Evolutionary conservation across 2,888 invertebrate genomes (phyloP).

Genomic region (Taenaris catops): DNA sequence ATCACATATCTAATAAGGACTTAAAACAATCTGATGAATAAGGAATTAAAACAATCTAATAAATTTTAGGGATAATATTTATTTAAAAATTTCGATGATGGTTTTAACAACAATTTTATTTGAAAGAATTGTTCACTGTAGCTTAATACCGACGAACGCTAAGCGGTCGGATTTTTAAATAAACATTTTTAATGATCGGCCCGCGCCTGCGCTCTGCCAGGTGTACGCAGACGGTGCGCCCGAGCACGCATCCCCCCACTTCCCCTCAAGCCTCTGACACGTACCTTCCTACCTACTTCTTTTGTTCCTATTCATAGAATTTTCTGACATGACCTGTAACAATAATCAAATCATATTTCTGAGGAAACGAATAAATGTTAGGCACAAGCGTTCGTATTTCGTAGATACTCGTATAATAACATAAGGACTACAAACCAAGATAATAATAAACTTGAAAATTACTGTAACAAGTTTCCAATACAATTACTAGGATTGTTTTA

Average conservation of each 20-base stretch:
- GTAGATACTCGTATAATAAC: too few relatives aligned
- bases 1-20: too few relatives aligned
- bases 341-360: conserved; percentile 55
- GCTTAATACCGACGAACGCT: conserved; percentile 40
- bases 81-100: too few relatives aligned
- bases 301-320: conserved; percentile 62
- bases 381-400: too few relatives aligned
- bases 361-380: conserved; percentile 27
- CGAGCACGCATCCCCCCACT: conserved; percentile 35
- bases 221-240: conserved; percentile 70
- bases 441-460: too few relatives aligned
- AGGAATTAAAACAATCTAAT: too few relatives aligned
- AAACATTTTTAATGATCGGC: conserved; percentile 80
- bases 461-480: too few relatives aligned
- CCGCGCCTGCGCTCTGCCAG: conserved; percentile 63
- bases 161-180: conserved; percentile 80
- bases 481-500: too few relatives aligned
- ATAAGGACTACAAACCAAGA: too few relatives aligned
- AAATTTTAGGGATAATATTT: too few relatives aligned
- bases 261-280: conserved; percentile 25
- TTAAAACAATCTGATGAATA: too few relatives aligned
- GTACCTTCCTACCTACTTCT: conserved; percentile 44
- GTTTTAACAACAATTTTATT: too few relatives aligned
- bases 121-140: conserved; percentile 30
- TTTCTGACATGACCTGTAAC: conserved; percentile 43